Percentiles rank a stretch among this genome's conserved stretches.
phyloP scores from a whole-genome alignment of 2,888 invertebrate species.

The Barypeithes pellucidus region DNA sequence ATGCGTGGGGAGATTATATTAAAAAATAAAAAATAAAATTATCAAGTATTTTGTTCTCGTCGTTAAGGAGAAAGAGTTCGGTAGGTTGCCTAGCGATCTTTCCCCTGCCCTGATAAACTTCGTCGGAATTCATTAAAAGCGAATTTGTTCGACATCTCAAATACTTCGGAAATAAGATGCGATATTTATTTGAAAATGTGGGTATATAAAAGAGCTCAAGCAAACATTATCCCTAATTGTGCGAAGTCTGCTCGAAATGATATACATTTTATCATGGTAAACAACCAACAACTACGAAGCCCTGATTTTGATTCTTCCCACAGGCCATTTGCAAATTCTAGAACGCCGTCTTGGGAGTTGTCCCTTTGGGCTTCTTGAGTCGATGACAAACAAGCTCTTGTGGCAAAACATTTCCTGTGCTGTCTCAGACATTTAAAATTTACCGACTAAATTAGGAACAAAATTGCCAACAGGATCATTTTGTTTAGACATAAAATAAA shows the following conservation, averaged over 20 bases:
- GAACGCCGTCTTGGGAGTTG: neutral
- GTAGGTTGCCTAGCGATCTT: too few relatives aligned
- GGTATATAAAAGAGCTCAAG: too few relatives aligned
- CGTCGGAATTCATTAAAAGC: too few relatives aligned
- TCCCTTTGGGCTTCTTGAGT: conserved; percentile 10
- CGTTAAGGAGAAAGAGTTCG: too few relatives aligned
- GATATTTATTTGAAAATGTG: too few relatives aligned
- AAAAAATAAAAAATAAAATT: too few relatives aligned
- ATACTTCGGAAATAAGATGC: too few relatives aligned
- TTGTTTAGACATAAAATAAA: neutral
- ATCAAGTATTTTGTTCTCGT: too few relatives aligned
- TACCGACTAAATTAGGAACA: neutral
- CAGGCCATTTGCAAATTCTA: conserved; percentile 17
- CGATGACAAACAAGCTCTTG: conserved; percentile 17
- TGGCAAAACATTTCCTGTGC: neutral
- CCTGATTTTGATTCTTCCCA: conserved; percentile 5
- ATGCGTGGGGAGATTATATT: too few relatives aligned
- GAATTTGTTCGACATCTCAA: too few relatives aligned
- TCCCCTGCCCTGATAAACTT: too few relatives aligned
- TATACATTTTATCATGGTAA: neutral
- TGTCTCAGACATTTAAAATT: neutral
- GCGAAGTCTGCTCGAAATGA: neutral
- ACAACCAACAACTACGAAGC: conserved; percentile 2
- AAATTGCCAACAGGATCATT: neutral
- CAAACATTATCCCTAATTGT: too few relatives aligned